Evolutionary conservation across 1,140 invertebrate species (phyloP), one percentile per base, ranked within the genome.

Genomic region (Drosophila tsacasi): DNA sequence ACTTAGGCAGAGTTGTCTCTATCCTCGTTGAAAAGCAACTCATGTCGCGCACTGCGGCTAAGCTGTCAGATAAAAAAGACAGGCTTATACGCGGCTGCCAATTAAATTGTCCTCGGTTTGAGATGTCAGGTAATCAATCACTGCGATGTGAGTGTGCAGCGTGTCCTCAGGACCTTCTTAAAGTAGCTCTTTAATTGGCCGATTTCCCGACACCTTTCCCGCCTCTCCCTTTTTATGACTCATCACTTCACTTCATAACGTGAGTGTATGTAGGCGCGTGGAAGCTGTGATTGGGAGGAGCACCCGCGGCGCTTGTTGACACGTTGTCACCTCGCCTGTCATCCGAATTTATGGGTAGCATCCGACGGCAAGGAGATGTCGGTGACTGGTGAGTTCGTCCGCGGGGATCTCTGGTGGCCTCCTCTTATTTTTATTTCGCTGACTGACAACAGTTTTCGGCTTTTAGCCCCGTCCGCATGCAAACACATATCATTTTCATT

Each of bases 311-410:
- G 84, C 81, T 81, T 81, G 84, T 89, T 89, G 85, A 89, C 84
- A 89, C 86, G 85, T 87, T 87, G 84, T 90, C 84, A 89, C 81
- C 84, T 89, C 81, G 65, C 57, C 74, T 90, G 84, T 90, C 84
- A 87, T 72, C 76, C 81, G 72, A 84, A 90, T 90, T 84, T 87
- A 87, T 87, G 81, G 79, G 77, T 54, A 46, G 61, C 83, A 54
- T 39, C 52, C 52, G 52, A 37, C 15, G 52, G 54, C 64, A 27
- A 30, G 35, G 52, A 37, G 76, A 42, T 46, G 50, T 39, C 52
- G 44, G 49, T 77, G 58, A 44, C 42, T 59, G 74, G 40, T 42
- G 47, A 17, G 46, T 17, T 40, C 57, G 76, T 61, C 75, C 58
- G 40, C 27, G 42, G 49, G 63, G 49, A 54, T 40, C 62, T 39